Evolutionary conservation across 2,797 vertebrate species (phyloP), one percentile per base, ranked within the genome.

Genomic region (Poeciliopsis infans): DNA sequence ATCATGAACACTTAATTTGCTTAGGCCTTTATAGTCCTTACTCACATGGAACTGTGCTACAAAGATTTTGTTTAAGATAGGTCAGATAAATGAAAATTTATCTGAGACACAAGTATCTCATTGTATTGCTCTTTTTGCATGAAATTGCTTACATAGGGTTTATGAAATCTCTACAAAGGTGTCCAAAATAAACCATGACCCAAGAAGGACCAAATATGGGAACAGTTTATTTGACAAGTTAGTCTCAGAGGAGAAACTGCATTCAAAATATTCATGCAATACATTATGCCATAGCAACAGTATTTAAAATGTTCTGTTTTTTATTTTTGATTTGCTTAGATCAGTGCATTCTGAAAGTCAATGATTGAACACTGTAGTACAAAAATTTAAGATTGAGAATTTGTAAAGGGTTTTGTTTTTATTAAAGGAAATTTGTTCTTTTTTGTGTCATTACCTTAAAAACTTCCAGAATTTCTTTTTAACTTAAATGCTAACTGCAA

Each of bases 361-460:
- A 61, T 33, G 33, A 61, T 33, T 33, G 28, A 31, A 53, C 55
- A 59, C 55, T 0, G 13, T 18, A 1, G 59, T 64, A 36, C 59
- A 64, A 36, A 4, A 64, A 36, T 33, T 64, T 3, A 36, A 36
- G 31, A 10, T 16, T 18, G 41, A 80, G 23, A 79, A 2, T 31
- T 47, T 18, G n/a, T 78, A 81, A 25, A 51, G 75, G 1, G 69
- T 76, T 74, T 84, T 47, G 16, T 7, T 66, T 39, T 68, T 41
- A 5, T 23, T 12, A 2, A 41, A 68, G 15, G 20, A 23, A 68
- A 68, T 12, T 39, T 2, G 64, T 20, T 23, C 1, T 23, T 6
- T 61, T 51, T 20, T 39, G 25, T 39, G 7, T 59, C 15, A 5
- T 45, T 72, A n/a, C 64, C 69, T 47, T 68, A 7, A 72, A 4